Base-by-base conservation (phyloP, 1,140 invertebrate species). In the Drosophila bocki region DNA sequence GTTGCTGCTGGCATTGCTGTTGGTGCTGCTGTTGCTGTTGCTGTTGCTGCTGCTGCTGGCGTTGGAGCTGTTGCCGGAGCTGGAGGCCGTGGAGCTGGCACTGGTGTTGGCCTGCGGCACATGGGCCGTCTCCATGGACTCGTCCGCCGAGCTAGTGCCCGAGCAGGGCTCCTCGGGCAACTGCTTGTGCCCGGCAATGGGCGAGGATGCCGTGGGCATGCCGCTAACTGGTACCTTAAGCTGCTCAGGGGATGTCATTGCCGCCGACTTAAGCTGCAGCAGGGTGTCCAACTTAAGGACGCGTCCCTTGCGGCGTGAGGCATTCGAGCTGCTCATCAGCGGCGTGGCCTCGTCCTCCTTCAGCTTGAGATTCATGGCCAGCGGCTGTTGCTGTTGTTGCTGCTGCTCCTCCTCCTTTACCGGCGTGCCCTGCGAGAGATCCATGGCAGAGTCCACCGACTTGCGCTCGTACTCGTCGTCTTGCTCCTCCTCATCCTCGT, bases 41-140 rank as follows among this genome's bases (percentile, higher is more conserved):
- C 59, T 5, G 59, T 92, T 93, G 26, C 71, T 91, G 71, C 93
- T 93, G 35, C 91, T 94, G 76, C 94, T 94, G 11, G 94, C 95
- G 68, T 92, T 92, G 26, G 91, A 92, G 57, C 91, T 92, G 29
- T 92, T 92, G 22, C 91, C 91, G 5, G 91, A 92, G 39, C 87
- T 91, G 64, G 87, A 91, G 22, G 91, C 87, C 3, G 91, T 92
- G 1, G 91, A 92, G 41, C 82, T 92, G 56, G 91, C 77, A 35
- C 77, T 87, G 22, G 71, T 91, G 37, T 92, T 92, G 11, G 67
- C 85, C 51, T 81, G 84, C 13, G 80, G 80, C 61, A 82, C 80
- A 51, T 62, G 71, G 37, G 68, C 71, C 8, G 78, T 63, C 45
- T 92, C 90, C 90, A 91, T 91, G 13, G 86, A 91, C 39, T 91